phyloP scores from a whole-genome alignment of 1,140 invertebrate species.

The Cydia strobilella region DNA sequence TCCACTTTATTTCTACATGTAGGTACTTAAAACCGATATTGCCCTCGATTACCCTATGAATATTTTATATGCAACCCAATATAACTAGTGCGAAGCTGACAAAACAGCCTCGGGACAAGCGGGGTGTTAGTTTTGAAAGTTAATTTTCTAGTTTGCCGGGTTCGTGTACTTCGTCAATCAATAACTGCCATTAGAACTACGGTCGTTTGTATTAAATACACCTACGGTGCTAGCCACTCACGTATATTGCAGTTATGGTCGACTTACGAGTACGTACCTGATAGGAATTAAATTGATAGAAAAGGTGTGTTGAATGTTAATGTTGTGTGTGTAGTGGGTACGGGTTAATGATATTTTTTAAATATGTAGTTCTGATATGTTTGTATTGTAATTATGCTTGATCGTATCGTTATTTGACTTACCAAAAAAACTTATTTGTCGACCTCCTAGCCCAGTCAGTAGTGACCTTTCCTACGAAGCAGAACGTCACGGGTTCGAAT shows the following conservation, averaged over 20 bases:
- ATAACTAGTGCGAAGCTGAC: constrained; percentile 8
- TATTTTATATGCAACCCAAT: constrained; percentile 15
- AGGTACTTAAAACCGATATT: not conserved
- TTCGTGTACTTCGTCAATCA: constrained; percentile 18
- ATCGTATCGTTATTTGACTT: too few species aligned
- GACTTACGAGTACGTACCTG: not conserved
- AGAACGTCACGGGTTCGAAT: too few species aligned
- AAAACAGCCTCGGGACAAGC: constrained; percentile 21
- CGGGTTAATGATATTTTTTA: too few species aligned
- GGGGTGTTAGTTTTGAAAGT: constrained; percentile 31
- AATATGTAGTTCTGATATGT: too few species aligned
- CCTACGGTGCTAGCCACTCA: not conserved
- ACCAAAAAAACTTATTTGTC: too few species aligned
- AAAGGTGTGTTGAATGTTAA: not conserved
- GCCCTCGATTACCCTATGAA: not conserved
- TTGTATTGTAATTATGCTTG: too few species aligned
- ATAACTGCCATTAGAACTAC: constrained; percentile 26
- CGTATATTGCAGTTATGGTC: not conserved
- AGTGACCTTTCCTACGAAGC: too few species aligned
- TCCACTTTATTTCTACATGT: not conserved
- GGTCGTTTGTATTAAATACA: constrained; percentile 8
- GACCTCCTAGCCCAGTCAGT: too few species aligned
- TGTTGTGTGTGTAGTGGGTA: too few species aligned
- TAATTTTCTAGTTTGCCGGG: constrained; percentile 25
- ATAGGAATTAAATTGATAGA: not conserved